These are phyloP conservation scores for Thamnophis sirtalis DNA, from an alignment of 2,113 vertebrate genomes.

Conservation along the genomic window DNA sequence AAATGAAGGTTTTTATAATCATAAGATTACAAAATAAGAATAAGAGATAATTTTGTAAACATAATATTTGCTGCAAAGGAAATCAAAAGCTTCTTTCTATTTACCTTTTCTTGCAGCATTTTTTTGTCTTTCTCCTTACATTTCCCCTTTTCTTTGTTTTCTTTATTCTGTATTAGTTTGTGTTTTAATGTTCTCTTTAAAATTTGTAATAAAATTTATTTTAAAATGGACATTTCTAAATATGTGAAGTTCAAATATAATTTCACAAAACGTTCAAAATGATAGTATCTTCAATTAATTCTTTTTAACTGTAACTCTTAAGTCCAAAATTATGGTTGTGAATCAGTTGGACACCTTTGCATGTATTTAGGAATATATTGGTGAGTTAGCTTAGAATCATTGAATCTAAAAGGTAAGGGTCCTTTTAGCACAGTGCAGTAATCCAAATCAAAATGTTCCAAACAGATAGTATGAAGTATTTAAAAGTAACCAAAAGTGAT, in stretches of 20 bases:
- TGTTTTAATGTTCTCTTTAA: neutral
- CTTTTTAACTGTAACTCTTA: neutral
- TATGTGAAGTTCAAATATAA: neutral
- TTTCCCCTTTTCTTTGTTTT: neutral
- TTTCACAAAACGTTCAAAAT: neutral
- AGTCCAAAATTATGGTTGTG: neutral
- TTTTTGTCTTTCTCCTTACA: neutral
- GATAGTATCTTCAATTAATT: neutral
- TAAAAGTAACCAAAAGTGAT: neutral
- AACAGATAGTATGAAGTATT: neutral
- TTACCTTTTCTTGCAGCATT: neutral
- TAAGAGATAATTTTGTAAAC: neutral
- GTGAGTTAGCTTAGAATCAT: neutral
- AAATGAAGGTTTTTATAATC: neutral
- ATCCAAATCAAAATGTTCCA: neutral
- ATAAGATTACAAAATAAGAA: neutral
- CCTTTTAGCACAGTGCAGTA: neutral
- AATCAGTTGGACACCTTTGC: neutral
- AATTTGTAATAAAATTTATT: neutral
- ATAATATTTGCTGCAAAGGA: too few species aligned
- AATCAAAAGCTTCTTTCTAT: too few species aligned
- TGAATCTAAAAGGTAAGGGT: neutral
- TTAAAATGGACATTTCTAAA: neutral
- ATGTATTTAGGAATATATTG: neutral
- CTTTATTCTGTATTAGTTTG: neutral